Conservation (phyloP, 2,797 vertebrate genomes). For the Gymnothorax javanicus region DNA sequence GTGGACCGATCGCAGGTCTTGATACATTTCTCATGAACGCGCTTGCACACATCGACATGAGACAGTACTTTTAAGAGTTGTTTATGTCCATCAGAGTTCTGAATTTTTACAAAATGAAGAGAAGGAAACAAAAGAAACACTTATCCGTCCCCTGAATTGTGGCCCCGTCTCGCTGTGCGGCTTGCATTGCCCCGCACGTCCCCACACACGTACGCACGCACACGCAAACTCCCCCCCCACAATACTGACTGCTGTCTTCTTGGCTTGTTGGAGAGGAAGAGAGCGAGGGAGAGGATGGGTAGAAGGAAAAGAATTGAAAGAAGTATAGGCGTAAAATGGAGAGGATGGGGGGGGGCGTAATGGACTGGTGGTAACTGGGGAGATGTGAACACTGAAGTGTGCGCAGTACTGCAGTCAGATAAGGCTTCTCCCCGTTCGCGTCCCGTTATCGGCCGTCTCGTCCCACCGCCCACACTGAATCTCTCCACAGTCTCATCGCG, state of each 20-base stretch:
- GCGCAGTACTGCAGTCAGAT: conserved; percentile 59
- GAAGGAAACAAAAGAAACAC: conserved; percentile 66
- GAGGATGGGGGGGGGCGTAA: conserved; percentile 38
- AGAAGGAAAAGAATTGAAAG: not conserved
- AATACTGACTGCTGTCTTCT: conserved; percentile 84
- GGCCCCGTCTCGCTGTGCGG: conserved; percentile 62
- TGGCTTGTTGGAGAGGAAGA: conserved; percentile 63
- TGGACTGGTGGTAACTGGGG: conserved; percentile 18
- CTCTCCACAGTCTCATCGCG: conserved; percentile 67
- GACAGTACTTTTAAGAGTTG: conserved; percentile 17
- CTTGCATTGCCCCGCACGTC: conserved; percentile 46
- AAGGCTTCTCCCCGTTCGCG: conserved; percentile 52
- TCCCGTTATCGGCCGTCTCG: conserved; percentile 23
- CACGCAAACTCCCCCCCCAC: conserved; percentile 66
- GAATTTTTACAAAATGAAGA: conserved; percentile 80
- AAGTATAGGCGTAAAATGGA: not conserved
- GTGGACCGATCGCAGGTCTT: not conserved
- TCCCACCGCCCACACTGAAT: conserved; percentile 45
- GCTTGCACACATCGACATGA: not conserved
- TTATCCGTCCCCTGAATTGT: conserved; percentile 76
- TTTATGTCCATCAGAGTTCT: conserved; percentile 76
- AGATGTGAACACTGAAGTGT: conserved; percentile 57
- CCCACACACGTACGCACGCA: conserved; percentile 61
- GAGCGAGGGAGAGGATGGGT: conserved; percentile 44
- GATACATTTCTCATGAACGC: not conserved